phyloP scores from a whole-genome alignment of 2,113 vertebrate genomes.

The Clarias batrachus region DNA sequence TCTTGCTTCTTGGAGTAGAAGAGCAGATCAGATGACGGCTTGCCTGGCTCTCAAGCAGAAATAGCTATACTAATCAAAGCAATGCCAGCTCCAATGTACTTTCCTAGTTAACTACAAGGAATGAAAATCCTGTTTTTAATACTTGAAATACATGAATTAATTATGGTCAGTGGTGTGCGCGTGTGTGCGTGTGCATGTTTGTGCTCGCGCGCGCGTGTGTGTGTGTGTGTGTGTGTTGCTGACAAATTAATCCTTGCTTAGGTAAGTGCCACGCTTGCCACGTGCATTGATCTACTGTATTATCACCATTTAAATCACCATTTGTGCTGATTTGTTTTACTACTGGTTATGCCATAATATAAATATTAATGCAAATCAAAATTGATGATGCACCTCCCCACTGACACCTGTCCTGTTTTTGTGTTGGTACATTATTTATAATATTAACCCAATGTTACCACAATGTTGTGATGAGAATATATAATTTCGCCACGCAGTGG shows the following conservation, averaged over 20 bases:
- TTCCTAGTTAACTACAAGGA: conserved; percentile 64
- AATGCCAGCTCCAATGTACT: conserved; percentile 68
- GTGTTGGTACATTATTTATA: not conserved
- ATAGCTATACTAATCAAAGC: conserved; percentile 72
- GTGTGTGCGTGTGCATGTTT: conserved; percentile 18
- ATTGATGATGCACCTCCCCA: not conserved
- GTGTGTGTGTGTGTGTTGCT: conserved; percentile 44
- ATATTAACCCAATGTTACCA: not conserved
- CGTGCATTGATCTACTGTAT: conserved; percentile 39
- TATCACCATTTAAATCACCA: conserved; percentile 4
- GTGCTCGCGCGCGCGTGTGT: conserved; percentile 49
- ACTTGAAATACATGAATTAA: conserved; percentile 73
- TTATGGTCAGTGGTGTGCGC: conserved; percentile 64
- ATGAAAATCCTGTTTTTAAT: conserved; percentile 68
- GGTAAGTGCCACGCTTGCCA: conserved; percentile 46
- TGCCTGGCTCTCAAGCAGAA: conserved; percentile 58
- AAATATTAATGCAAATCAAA: conserved; percentile 14
- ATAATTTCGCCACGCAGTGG: not conserved
- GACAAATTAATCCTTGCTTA: conserved; percentile 54
- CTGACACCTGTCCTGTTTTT: not conserved
- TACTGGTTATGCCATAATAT: not conserved
- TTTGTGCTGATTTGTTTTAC: conserved; percentile 35
- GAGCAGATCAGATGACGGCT: conserved; percentile 68
- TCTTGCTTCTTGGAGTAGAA: conserved; percentile 45
- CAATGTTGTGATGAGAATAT: not conserved